Evolutionary conservation across 2,888 invertebrate genomes (phyloP).

Genomic region (Thymelicus lineola): DNA sequence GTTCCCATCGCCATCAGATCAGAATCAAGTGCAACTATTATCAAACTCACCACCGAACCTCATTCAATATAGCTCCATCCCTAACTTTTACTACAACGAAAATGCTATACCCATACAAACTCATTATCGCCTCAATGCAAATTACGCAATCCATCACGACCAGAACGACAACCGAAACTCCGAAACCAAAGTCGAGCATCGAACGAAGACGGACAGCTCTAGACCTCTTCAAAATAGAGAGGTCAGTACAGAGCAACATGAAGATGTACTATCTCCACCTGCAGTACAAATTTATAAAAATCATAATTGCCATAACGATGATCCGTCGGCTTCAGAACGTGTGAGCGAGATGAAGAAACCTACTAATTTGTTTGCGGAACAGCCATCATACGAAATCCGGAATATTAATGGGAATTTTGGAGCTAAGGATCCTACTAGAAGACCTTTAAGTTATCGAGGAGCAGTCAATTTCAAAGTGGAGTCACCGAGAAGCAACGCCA

Average conservation of each 20-base stretch:
- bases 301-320: constrained; percentile 65
- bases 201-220: constrained; percentile 42
- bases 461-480: constrained; percentile 65
- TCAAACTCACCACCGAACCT: constrained; percentile 44
- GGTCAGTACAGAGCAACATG: constrained; percentile 52
- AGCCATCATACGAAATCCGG: constrained; percentile 54
- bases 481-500: constrained; percentile 57
- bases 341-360: constrained; percentile 55
- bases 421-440: constrained; percentile 54
- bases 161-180: constrained; percentile 30
- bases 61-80: constrained; percentile 46
- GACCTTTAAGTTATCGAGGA: constrained; percentile 57
- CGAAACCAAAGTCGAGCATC: constrained; percentile 20
- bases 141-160: constrained; percentile 38
- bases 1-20: constrained; percentile 48
- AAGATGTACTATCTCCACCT: constrained; percentile 51
- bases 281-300: constrained; percentile 74
- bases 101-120: constrained; percentile 47
- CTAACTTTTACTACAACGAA: constrained; percentile 49
- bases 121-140: constrained; percentile 55
- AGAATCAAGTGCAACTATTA: constrained; percentile 48
- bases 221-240: constrained; percentile 58
- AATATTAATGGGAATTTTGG: constrained; percentile 68
- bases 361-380: constrained; percentile 54
- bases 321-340: constrained; percentile 41